phyloP scores from a whole-genome alignment of 2,888 invertebrate species.

The Drosophila suboccidentalis region DNA sequence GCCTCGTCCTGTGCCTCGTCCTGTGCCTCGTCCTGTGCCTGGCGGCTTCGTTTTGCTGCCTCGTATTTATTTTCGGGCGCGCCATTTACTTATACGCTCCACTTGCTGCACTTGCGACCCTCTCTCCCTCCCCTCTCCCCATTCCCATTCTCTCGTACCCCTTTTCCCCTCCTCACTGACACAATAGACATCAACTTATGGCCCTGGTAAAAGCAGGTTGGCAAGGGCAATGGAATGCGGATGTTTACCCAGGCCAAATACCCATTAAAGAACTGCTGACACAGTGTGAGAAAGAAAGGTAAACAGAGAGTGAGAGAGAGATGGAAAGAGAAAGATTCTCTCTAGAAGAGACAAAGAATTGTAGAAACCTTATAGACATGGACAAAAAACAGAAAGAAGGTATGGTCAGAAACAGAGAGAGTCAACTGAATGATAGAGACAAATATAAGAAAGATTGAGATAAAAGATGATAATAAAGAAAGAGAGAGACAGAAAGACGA shows the following conservation, averaged over 20 bases:
- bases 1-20: neutral
- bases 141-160: neutral
- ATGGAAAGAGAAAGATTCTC: neutral
- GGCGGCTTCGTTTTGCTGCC: slow-evolving; percentile 39
- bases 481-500: no score
- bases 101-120: slow-evolving; percentile 61
- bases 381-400: neutral
- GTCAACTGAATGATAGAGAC: neutral
- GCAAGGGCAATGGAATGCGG: slow-evolving; percentile 47
- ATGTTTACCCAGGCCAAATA: slow-evolving; percentile 56
- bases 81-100: slow-evolving; percentile 72
- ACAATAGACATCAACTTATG: slow-evolving; percentile 62
- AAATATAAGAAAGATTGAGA: neutral
- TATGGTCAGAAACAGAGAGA: neutral
- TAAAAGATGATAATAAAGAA: neutral
- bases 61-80: slow-evolving; percentile 69
- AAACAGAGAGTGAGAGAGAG: neutral
- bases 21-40: slow-evolving; percentile 10
- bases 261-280: slow-evolving; percentile 28
- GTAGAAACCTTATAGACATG: neutral
- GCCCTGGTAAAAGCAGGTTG: slow-evolving; percentile 34
- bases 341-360: neutral
- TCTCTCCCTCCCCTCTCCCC: neutral
- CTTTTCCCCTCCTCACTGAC: neutral
- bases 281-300: slow-evolving; percentile 1